Evolutionary conservation across 2,888 invertebrate genomes (phyloP), one percentile per base, ranked within the genome.

Genomic region (Tetanocera ferruginea): DNA sequence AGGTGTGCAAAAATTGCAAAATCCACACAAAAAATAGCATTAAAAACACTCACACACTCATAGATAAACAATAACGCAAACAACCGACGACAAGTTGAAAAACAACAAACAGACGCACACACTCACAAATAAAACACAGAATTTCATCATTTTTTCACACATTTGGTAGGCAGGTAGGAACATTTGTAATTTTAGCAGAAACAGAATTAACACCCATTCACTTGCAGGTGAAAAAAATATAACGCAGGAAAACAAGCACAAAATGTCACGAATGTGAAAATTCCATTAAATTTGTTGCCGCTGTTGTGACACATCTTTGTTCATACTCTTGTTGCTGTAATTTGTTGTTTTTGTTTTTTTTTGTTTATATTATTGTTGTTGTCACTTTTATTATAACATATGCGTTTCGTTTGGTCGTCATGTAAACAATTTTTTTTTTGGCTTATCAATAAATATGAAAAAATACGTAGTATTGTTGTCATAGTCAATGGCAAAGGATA

Each of bases 261-360:
- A 37, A 28, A 55, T 55, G 55, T 55, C 75, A 52, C 75, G 78
- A 80, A 79, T 81, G 81, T 81, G 79, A 81, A 82, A 60, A 85
- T 85, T 85, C 85, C 85, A 85, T 85, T 85, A 85, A 85, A 85
- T 84, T 85, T 80, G 82, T 83, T 85, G 85, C 85, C 85, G 85
- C 17, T 62, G 4, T 0, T 31, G 14, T 62, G 23, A 17, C 62
- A 62, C 11, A 5, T 25, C n/a, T 9, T n/a, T 9, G 57, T 8
- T 19, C 5, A 3, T 4, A 19, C 19, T 19, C 3, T 57, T 4
- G 57, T 57, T 17, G 25, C 2, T 57, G n/a, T n/a, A n/a, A n/a
- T 4, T 23, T 57, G 57, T 31, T 62, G 60, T 19, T 60, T 1
- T 25, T 25, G 23, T 60, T 60, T 2, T 25, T 60, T 28, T 2